These are phyloP conservation scores for Diprion similis DNA, from an alignment of 1,140 invertebrate genomes.

Conservation along the genomic window DNA sequence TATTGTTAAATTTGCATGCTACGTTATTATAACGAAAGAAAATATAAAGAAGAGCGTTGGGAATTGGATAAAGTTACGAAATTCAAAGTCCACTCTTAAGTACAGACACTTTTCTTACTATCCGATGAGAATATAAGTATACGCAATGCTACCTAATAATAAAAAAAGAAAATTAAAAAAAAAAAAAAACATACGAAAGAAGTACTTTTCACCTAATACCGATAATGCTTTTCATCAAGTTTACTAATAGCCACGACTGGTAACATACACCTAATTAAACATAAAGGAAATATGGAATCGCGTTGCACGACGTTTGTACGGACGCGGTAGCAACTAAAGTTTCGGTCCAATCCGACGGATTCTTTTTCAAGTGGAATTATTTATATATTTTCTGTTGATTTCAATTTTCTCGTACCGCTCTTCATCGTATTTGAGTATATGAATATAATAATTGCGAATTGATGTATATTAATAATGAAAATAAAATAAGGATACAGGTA, in stretches of 20 bases:
- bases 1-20: too few species aligned
- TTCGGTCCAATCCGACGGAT: not conserved
- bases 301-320: not conserved
- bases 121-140: too few species aligned
- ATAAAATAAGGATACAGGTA: slow-evolving; percentile 56
- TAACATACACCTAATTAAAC: not conserved
- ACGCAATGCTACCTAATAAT: too few species aligned
- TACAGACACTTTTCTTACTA: too few species aligned
- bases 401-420: not conserved
- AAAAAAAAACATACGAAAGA: not conserved
- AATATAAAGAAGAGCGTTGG: too few species aligned
- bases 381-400: not conserved
- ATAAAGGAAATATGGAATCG: not conserved
- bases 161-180: too few species aligned
- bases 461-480: slow-evolving; percentile 56
- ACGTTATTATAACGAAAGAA: too few species aligned
- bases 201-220: not conserved
- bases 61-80: too few species aligned
- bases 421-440: not conserved
- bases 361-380: not conserved
- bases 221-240: not conserved
- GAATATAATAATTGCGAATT: slow-evolving; percentile 53
- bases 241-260: not conserved
- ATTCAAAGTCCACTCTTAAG: not conserved
- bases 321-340: not conserved